A percentile compares a stretch with the other conserved stretches of the same genome.
Conservation (phyloP, 2,797 vertebrate genomes). For the Adelosebastes latens region DNA sequence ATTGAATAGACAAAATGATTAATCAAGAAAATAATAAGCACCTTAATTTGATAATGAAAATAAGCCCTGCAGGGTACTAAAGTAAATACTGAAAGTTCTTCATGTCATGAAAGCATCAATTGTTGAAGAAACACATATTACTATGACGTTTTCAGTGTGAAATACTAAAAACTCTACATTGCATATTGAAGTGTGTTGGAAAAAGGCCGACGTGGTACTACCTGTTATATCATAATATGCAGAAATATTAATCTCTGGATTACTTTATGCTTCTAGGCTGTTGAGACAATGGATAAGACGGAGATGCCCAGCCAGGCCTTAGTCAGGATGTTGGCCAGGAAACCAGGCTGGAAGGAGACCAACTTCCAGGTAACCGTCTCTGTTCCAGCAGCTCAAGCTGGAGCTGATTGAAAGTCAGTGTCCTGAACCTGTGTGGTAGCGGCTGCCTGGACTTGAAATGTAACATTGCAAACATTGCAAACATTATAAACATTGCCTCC, state of each 20-base stretch:
- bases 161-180: background rate
- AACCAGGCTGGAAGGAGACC: constrained; percentile 99
- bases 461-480: background rate
- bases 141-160: background rate
- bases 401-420: too few species aligned
- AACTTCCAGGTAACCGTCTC: constrained; percentile 92
- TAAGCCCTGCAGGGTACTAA: background rate
- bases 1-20: too few species aligned
- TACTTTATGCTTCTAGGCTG: constrained; percentile 82
- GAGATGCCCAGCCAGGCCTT: constrained; percentile 98
- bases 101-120: too few species aligned
- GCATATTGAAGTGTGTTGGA: background rate
- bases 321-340: constrained; percentile 96
- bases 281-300: constrained; percentile 92
- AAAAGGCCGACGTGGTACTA: background rate
- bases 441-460: background rate
- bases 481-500: background rate
- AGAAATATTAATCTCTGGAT: background rate
- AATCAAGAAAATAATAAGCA: too few species aligned
- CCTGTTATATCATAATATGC: background rate
- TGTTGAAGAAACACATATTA: background rate
- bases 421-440: background rate
- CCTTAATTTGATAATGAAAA: too few species aligned
- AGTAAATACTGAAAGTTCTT: background rate
- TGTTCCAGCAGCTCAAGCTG: background rate